Evolutionary conservation across 2,113 vertebrate species (phyloP).

Genomic region (Paratilapia polleni): DNA sequence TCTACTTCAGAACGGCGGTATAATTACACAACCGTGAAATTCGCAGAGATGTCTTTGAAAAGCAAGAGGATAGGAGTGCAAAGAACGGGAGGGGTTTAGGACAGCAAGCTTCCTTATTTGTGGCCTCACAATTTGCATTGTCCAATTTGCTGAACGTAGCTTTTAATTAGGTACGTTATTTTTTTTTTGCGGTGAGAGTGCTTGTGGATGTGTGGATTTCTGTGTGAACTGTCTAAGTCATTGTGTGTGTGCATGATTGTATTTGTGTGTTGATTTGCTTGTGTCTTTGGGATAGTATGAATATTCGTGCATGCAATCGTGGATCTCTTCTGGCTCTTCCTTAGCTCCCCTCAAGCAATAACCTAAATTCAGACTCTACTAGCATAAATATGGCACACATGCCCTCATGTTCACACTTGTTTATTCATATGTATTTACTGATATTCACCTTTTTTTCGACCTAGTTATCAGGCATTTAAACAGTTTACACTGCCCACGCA

Average conservation of each 20-base stretch:
- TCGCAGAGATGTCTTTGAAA: constrained; percentile 44
- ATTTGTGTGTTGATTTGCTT: not conserved
- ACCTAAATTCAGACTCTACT: constrained; percentile 46
- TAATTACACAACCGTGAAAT: constrained; percentile 69
- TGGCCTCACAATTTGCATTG: constrained; percentile 33
- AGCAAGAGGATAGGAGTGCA: not conserved
- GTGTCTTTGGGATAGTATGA: not conserved
- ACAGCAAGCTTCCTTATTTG: not conserved
- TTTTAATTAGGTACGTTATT: constrained; percentile 66
- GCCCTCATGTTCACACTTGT: constrained; percentile 8
- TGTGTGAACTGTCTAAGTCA: not conserved
- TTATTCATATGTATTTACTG: not conserved
- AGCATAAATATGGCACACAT: not conserved
- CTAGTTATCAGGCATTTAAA: not conserved
- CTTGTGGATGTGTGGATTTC: constrained; percentile 4
- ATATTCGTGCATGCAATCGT: not conserved
- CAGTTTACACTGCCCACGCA: not conserved
- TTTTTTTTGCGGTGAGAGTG: not conserved
- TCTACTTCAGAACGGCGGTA: constrained; percentile 58
- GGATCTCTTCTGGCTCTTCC: not conserved
- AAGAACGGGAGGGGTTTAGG: not conserved
- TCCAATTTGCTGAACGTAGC: constrained; percentile 60
- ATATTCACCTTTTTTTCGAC: constrained; percentile 6
- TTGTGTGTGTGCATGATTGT: not conserved
- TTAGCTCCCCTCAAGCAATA: constrained; percentile 31